A percentile compares a stretch with the other conserved stretches of the same genome.
phyloP scores from a whole-genome alignment of 1,140 invertebrate genomes.

The Drosophila takahashii region DNA sequence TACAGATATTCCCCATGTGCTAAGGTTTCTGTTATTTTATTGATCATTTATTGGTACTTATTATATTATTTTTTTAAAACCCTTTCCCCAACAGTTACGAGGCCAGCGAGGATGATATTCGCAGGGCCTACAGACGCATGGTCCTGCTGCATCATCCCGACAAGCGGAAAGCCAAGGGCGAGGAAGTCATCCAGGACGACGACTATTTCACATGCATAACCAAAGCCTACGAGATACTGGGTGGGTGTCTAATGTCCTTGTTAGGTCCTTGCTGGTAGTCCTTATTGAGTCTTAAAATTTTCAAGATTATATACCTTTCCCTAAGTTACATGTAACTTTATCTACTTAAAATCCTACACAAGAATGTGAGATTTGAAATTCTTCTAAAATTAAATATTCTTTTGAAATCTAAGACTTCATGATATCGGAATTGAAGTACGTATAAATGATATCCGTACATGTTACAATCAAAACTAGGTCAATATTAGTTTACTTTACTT shows the following conservation, averaged over 20 bases:
- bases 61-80: conserved; percentile 9
- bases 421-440: no score
- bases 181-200: conserved; percentile 93
- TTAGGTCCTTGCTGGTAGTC: background rate
- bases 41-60: background rate
- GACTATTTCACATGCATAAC: conserved; percentile 99
- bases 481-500: no score
- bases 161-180: conserved; percentile 95
- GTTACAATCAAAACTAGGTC: no score
- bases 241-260: conserved; percentile 38
- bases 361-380: no score
- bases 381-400: no score
- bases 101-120: conserved; percentile 96
- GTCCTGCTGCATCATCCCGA: conserved; percentile 99
- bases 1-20: background rate
- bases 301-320: no score
- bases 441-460: no score
- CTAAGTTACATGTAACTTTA: no score
- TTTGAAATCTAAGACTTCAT: no score
- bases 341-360: no score
- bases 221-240: conserved; percentile 94
- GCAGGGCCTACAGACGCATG: conserved; percentile 95
- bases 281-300: no score
- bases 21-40: background rate
- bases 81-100: conserved; percentile 84